Percentiles rank a stretch among this genome's conserved stretches.
Conservation (phyloP, 2,113 vertebrate species). For the Corvus moneduloides region DNA sequence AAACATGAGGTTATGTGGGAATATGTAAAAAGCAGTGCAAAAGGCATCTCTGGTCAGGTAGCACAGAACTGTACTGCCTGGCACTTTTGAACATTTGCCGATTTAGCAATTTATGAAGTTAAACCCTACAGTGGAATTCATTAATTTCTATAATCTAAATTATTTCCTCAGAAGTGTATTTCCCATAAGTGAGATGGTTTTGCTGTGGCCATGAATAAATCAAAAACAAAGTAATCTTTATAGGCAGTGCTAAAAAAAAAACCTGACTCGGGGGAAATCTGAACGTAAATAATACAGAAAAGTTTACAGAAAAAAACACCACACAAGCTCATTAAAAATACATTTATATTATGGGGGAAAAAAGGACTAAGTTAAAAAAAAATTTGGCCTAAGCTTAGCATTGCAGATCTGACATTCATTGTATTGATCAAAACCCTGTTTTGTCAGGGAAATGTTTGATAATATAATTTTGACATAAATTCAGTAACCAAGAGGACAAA, state of each 20-base stretch:
- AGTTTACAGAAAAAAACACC: not conserved
- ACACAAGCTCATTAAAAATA: constrained; percentile 31
- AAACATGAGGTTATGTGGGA: not conserved
- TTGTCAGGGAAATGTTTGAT: constrained; percentile 55
- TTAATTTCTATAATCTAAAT: constrained; percentile 51
- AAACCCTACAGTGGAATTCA: constrained; percentile 26
- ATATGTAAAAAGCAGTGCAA: not conserved
- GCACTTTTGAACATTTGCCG: not conserved
- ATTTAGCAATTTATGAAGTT: constrained; percentile 32
- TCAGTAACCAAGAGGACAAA: not conserved
- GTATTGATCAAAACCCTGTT: constrained; percentile 49
- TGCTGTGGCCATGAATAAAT: constrained; percentile 58
- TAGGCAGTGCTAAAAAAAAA: constrained; percentile 7
- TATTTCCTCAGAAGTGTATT: constrained; percentile 48
- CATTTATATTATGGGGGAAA: not conserved
- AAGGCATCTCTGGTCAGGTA: not conserved
- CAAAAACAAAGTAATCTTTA: constrained; percentile 52
- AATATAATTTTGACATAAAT: constrained; percentile 34
- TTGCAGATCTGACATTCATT: constrained; percentile 38
- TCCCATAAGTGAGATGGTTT: constrained; percentile 48
- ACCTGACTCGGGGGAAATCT: not conserved
- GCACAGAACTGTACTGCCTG: not conserved
- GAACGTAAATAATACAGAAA: constrained; percentile 36
- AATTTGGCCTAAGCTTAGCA: constrained; percentile 3
- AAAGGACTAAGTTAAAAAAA: not conserved